Percentiles rank a stretch among this genome's conserved stretches.
Evolutionary conservation across 2,113 vertebrate species (phyloP).

Genomic region (Heteronetta atricapilla): DNA sequence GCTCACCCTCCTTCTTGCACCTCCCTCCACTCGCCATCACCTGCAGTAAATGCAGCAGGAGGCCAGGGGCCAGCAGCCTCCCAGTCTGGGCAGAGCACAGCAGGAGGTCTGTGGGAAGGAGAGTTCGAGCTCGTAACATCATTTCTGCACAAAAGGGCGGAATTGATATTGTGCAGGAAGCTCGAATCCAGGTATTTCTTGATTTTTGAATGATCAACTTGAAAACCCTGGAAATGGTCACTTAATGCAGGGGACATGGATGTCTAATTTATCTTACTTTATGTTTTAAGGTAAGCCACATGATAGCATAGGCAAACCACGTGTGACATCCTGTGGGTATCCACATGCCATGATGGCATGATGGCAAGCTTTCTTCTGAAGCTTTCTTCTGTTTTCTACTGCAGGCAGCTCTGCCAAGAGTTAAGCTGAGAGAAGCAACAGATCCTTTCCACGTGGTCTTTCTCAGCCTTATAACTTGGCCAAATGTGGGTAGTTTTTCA

Average conservation of each 20-base stretch:
- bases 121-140: rapidly evolving
- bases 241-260: neutral
- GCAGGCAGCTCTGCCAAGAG: neutral
- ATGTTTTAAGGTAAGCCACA: neutral
- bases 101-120: neutral
- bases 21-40: neutral
- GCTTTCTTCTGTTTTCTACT: neutral
- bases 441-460: neutral
- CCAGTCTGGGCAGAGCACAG: neutral
- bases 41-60: neutral
- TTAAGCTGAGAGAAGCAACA: neutral
- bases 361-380: neutral
- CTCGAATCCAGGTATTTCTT: neutral
- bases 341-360: neutral
- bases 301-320: neutral
- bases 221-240: neutral
- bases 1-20: neutral
- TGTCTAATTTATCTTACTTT: neutral
- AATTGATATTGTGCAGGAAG: neutral
- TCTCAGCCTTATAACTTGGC: conserved; percentile 14
- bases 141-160: neutral
- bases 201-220: neutral
- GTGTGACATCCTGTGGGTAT: neutral
- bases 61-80: neutral
- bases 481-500: conserved; percentile 49